Evolutionary conservation across 2,113 vertebrate genomes (phyloP), one percentile per base, ranked within the genome.

Genomic region (Chlorocebus sabaeus): DNA sequence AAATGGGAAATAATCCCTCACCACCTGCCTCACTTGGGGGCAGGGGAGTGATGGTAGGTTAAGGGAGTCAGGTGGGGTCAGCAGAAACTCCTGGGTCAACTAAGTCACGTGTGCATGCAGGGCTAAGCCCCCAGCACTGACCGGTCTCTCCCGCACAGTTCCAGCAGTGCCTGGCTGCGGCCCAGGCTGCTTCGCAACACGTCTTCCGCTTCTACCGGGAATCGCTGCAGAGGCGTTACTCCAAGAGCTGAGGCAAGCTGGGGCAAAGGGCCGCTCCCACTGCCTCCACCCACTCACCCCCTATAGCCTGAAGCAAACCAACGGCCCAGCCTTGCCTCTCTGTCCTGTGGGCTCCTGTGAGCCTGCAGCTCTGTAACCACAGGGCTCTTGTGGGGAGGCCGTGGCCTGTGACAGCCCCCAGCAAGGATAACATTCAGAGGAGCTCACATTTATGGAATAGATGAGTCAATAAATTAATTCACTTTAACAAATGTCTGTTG

Each of bases 201-300:
- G 93, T 99, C 97, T 99, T 99, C 98, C 98, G 98, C 95, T 99
- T 99, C 99, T 99, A 99, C 98, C 99, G 99, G 32, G 99, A 99
- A 93, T 99, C 99, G 0, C 98, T 99, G 59, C 98, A 96, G 75
- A 98, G 99, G 30, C 98, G 99, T 45, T 99, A 99, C 96, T 99
- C 99, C 94, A 99, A 99, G 98, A 98, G 90, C 93, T 99, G 98
- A 98, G 67, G 9, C 78, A 38, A 25, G 89, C 86, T 18, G 3
- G 59, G 81, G 87, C 89, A 43, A 12, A 80, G 75, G 0, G n/a
- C 81, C 7, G 0, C 78, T 8, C 23, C 93, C 76, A 8, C 59
- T 2, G 5, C 67, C 94, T 64, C 45, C 59, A 64, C 27, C 61
- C 12, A 64, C 61, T 13, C 61, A 64, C 61, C 27, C 12, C 5